A percentile compares a stretch with the other conserved stretches of the same genome.
Evolutionary conservation across 2,113 vertebrate genomes (phyloP).

Genomic region (Pterocles gutturalis): DNA sequence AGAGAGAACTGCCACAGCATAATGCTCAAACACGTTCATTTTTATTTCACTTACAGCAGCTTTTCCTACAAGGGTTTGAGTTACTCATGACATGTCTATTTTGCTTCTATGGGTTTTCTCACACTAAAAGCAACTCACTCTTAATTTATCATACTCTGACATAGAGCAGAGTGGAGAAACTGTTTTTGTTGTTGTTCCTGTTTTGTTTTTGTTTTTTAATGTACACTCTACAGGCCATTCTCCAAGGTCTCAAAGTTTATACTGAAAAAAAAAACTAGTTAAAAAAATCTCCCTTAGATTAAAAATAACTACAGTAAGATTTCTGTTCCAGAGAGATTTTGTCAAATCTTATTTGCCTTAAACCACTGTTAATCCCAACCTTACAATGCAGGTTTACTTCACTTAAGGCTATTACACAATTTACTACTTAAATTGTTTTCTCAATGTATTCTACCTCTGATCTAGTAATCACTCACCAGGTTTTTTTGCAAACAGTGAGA

Average conservation of each 20-base stretch:
- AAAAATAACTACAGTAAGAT: background rate
- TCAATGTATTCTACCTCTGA: background rate
- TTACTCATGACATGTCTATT: background rate
- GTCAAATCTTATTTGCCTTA: conserved; percentile 17
- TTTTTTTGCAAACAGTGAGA: background rate
- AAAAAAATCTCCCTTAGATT: background rate
- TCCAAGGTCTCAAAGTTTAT: background rate
- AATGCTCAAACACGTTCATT: background rate
- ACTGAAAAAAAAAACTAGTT: background rate
- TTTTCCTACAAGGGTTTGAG: background rate
- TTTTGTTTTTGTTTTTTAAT: background rate
- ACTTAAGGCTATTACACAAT: background rate
- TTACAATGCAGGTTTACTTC: background rate
- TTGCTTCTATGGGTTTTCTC: background rate
- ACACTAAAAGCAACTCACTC: background rate
- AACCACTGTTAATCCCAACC: background rate
- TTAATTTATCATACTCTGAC: background rate
- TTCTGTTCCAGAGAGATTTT: background rate
- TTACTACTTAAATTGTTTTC: background rate
- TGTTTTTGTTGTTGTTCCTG: background rate
- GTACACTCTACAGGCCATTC: background rate
- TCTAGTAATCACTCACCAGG: background rate
- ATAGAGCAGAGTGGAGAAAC: background rate
- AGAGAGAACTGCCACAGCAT: background rate
- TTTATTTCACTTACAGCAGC: background rate